phyloP scores from a whole-genome alignment of 2,113 vertebrate species.

The Nestor notabilis region DNA sequence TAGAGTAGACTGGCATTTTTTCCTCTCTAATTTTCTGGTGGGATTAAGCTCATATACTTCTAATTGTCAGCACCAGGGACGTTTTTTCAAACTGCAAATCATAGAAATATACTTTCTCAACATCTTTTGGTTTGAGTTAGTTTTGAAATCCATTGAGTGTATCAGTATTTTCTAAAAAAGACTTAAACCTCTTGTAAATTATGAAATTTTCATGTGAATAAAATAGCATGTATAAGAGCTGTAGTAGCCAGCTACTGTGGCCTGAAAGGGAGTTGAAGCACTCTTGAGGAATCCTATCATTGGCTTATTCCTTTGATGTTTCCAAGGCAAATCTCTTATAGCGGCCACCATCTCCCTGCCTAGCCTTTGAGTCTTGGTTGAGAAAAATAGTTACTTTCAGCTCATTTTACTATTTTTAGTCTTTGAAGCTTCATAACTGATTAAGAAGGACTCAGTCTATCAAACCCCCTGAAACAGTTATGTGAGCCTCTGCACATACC shows the following conservation, averaged over 20 bases:
- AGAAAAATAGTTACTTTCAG: neutral
- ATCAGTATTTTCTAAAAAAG: neutral
- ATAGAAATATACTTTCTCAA: neutral
- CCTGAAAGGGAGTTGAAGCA: neutral
- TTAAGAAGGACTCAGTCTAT: neutral
- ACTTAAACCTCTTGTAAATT: neutral
- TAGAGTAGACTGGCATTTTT: conserved; percentile 5
- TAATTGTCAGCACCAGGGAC: neutral
- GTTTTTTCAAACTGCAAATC: neutral
- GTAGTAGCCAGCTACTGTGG: neutral
- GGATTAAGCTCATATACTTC: neutral
- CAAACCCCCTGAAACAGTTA: neutral
- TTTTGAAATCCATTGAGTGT: rapidly evolving
- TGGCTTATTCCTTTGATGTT: neutral
- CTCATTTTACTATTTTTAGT: neutral
- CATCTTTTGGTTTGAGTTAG: neutral
- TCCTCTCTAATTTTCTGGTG: conserved; percentile 6
- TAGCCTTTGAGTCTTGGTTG: neutral
- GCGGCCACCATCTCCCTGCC: neutral
- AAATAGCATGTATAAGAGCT: neutral
- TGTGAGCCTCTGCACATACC: neutral
- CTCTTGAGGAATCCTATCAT: neutral
- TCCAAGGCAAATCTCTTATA: neutral
- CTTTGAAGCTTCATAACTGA: neutral
- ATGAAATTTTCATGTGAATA: neutral